Evolutionary conservation across 2,888 invertebrate species (phyloP).

Genomic region (Morinoia aosen): DNA sequence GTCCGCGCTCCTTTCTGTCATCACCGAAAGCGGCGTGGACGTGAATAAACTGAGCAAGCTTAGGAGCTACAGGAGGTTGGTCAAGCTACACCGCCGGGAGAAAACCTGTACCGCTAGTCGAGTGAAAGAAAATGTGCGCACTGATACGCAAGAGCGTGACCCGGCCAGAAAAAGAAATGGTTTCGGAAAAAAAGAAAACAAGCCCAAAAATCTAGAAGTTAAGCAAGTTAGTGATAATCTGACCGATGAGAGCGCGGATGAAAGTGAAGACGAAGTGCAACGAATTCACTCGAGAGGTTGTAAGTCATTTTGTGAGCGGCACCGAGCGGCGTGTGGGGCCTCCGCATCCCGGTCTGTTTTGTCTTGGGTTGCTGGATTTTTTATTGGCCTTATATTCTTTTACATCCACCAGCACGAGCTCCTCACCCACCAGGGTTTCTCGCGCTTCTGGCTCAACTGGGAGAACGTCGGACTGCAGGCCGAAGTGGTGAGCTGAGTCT

Average conservation of each 20-base stretch:
- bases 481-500: slow-evolving; percentile 66
- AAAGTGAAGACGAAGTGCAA: not conserved
- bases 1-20: slow-evolving; percentile 55
- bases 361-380: not conserved
- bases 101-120: not conserved
- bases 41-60: slow-evolving; percentile 54
- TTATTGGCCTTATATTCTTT: not conserved
- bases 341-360: not conserved
- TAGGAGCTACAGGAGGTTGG: slow-evolving; percentile 54
- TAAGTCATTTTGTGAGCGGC: not conserved
- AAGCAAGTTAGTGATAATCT: slow-evolving; percentile 59
- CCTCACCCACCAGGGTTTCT: slow-evolving; percentile 70
- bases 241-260: slow-evolving; percentile 58
- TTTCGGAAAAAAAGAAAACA: not conserved
- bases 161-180: not conserved
- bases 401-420: slow-evolving; percentile 69
- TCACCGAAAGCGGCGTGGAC: slow-evolving; percentile 59
- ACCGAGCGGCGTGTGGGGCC: not conserved
- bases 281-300: not conserved
- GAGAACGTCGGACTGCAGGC: slow-evolving; percentile 69
- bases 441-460: slow-evolving; percentile 70
- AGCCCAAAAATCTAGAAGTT: not conserved
- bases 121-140: not conserved
- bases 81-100: slow-evolving; percentile 53
- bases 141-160: slow-evolving; percentile 13